Evolutionary conservation across 2,888 invertebrate genomes (phyloP), one percentile per base, ranked within the genome.

Genomic region (Stenotaenia linearis): DNA sequence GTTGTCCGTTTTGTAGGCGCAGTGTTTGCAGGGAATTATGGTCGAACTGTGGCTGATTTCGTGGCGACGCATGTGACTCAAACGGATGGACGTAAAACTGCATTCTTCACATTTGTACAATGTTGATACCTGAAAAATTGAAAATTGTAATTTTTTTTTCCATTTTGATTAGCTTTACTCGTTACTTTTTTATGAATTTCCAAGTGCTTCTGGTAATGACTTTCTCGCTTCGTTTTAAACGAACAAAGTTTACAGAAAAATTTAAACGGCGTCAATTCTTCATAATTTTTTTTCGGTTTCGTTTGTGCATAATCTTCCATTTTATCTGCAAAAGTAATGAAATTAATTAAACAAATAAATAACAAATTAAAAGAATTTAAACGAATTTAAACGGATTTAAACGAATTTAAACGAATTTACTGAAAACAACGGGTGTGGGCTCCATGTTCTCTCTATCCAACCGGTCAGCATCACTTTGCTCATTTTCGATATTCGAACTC

Each of bases 191-290:
- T 82, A 81, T 88, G 88, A 2, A 86, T 82, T 37, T 83, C 82
- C 81, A 85, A 82, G 82, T 88, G 88, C 56, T 85, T 85, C 7
- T 82, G 77, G 78, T 84, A 86, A 81, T 87, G 87, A 82, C 87
- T 87, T 79, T 85, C 85, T 37, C 87, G 83, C 80, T 86, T 87
- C n/a, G 86, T 85, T 82, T 86, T 87, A 81, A 86, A 87, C 0
- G 88, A 87, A 81, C 88, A 88, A n/a, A 84, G 81, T 3, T 82
- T 82, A 80, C 88, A 88, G 81, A 85, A 87, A 82, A 84, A 86
- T 81, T 87, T 87, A 81, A 84, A 87, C 21, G 81, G 81, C 18
- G 81, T 81, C n/a, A 81, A 25, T 61, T 81, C 81, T 77, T 81
- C 81, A 50, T 81, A 81, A 23, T 80, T 80, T 25, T 78, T 79